Conservation (phyloP, 2,113 vertebrate species). For the Corythornis madagascariensis region DNA sequence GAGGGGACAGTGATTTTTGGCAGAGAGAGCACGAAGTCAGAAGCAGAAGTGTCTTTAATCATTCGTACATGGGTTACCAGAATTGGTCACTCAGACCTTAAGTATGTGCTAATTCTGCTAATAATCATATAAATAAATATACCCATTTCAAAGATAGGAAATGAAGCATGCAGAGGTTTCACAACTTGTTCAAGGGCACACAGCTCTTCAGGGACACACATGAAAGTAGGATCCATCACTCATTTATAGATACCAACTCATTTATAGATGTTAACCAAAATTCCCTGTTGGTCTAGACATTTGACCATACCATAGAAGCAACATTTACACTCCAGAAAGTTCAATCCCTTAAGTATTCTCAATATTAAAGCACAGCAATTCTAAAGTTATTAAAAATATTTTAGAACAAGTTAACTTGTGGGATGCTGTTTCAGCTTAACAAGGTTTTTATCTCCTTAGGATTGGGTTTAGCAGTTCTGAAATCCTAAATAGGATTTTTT, state of each 20-base stretch:
- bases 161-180: neutral
- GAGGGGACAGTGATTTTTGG: neutral
- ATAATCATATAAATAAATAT: neutral
- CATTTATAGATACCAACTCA: neutral
- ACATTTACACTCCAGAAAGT: neutral
- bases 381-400: neutral
- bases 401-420: neutral
- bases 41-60: neutral
- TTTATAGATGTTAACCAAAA: neutral
- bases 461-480: neutral
- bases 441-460: neutral
- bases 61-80: neutral
- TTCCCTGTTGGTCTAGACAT: neutral
- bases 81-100: neutral
- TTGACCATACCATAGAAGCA: neutral
- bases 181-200: neutral
- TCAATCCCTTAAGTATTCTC: neutral
- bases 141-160: neutral
- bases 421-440: neutral
- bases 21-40: neutral
- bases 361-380: neutral
- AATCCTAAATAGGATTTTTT: neutral
- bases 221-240: neutral
- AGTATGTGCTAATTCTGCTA: neutral
- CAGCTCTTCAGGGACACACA: neutral